Evolutionary conservation across 2,797 vertebrate species (phyloP).

Genomic region (Champsocephalus gunnari): DNA sequence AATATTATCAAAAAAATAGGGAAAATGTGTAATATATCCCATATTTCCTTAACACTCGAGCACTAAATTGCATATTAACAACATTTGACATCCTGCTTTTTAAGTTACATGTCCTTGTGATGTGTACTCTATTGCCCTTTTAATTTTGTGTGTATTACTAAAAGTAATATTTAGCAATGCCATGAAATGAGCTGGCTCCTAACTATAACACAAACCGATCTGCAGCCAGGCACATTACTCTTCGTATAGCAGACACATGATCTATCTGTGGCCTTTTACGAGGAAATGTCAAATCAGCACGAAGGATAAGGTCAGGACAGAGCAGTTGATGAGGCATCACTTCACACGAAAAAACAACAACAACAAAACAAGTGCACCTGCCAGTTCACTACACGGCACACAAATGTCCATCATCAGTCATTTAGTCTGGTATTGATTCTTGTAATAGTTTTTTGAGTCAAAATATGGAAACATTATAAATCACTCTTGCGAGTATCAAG

Average conservation of each 20-base stretch:
- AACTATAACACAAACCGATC: conserved; percentile 32
- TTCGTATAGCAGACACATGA: conserved; percentile 62
- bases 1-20: conserved; percentile 2
- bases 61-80: background rate
- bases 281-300: conserved; percentile 79
- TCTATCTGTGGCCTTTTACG: conserved; percentile 79
- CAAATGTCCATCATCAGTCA: conserved; percentile 46
- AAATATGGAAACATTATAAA: conserved; percentile 50
- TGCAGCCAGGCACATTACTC: conserved; percentile 47
- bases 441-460: conserved; percentile 41
- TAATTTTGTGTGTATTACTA: background rate
- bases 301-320: conserved; percentile 61
- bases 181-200: conserved; percentile 16
- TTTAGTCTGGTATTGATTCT: conserved; percentile 64
- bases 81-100: too few species aligned
- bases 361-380: conserved; percentile 34
- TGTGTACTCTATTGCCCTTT: background rate
- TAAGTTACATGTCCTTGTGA: background rate
- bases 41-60: background rate
- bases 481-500: conserved; percentile 9
- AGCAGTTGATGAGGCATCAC: conserved; percentile 55
- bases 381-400: conserved; percentile 20
- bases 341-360: conserved; percentile 18
- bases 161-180: conserved; percentile 26
- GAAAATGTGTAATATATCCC: background rate